A percentile compares a stretch with the other conserved stretches of the same genome.
These are phyloP conservation scores for Tricholauxania praeusta DNA, from an alignment of 2,888 invertebrate species.

Conservation along the genomic window DNA sequence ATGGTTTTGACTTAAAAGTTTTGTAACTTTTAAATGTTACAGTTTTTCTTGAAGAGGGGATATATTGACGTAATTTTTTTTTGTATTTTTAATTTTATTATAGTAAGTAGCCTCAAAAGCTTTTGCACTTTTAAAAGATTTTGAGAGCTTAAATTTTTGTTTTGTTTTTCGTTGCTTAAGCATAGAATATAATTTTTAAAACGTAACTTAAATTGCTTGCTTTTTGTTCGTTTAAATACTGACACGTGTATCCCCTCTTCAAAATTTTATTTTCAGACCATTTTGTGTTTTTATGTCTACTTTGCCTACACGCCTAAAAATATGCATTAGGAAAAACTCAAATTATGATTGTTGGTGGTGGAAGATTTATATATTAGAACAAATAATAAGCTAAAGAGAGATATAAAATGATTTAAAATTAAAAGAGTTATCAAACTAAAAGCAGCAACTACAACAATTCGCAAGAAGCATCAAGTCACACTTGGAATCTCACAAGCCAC, in stretches of 20 bases:
- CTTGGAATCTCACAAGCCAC: no score
- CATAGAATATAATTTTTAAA: slow-evolving; percentile 48
- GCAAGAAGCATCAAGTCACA: background rate
- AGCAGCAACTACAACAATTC: background rate
- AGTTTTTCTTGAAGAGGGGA: slow-evolving; percentile 60
- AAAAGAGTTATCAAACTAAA: background rate
- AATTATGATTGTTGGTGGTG: slow-evolving; percentile 36
- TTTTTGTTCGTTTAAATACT: slow-evolving; percentile 52
- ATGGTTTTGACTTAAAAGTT: slow-evolving; percentile 42
- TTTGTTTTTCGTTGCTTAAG: slow-evolving; percentile 39
- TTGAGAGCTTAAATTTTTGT: slow-evolving; percentile 35
- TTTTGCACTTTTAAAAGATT: slow-evolving; percentile 29
- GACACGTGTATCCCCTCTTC: slow-evolving; percentile 66
- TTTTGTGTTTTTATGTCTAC: slow-evolving; percentile 54
- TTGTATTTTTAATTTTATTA: slow-evolving; percentile 36
- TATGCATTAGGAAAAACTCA: slow-evolving; percentile 32
- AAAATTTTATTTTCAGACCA: slow-evolving; percentile 68
- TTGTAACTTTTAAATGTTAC: slow-evolving; percentile 35
- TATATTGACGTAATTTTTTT: slow-evolving; percentile 54
- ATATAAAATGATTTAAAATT: background rate
- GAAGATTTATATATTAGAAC: slow-evolving; percentile 33
- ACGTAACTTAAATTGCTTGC: slow-evolving; percentile 37
- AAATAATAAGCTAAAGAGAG: slow-evolving; percentile 35
- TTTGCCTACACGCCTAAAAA: slow-evolving; percentile 51
- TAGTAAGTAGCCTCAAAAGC: slow-evolving; percentile 48